A percentile compares a stretch with the other conserved stretches of the same genome.
These are phyloP conservation scores for Tenthredo distinguenda DNA, from an alignment of 2,888 invertebrate species.

Conservation along the genomic window DNA sequence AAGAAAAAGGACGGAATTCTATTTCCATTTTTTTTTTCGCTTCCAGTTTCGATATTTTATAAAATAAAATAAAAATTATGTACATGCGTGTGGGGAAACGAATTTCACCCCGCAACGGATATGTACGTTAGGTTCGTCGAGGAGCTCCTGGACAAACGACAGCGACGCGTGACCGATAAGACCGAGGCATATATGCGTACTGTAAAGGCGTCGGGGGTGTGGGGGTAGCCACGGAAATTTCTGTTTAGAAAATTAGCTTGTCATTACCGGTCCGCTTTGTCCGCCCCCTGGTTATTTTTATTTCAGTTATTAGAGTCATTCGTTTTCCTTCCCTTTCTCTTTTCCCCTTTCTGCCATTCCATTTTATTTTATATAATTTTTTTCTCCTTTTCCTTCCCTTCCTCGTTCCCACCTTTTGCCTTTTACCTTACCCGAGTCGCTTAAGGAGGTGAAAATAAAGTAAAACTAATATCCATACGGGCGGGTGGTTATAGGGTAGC, in stretches of 20 bases:
- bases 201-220: conserved; percentile 59
- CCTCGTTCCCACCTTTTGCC: background rate
- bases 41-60: background rate
- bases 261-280: conserved; percentile 51
- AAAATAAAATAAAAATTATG: background rate
- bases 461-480: background rate
- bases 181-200: background rate
- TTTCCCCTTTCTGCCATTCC: background rate
- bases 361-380: background rate
- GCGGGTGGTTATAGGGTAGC: background rate
- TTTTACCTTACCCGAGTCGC: background rate
- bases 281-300: background rate
- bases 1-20: no score
- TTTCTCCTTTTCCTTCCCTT: background rate
- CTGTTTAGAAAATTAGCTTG: conserved; percentile 74
- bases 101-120: background rate
- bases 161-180: conserved; percentile 68
- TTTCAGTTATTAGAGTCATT: background rate
- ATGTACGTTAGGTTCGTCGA: background rate
- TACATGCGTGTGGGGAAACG: background rate
- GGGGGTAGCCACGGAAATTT: conserved; percentile 68
- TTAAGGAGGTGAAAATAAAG: background rate
- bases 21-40: background rate
- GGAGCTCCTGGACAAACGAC: conserved; percentile 62
- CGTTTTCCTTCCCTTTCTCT: background rate